Conservation (phyloP, 2,113 vertebrate genomes). For the Petroica traversi region DNA sequence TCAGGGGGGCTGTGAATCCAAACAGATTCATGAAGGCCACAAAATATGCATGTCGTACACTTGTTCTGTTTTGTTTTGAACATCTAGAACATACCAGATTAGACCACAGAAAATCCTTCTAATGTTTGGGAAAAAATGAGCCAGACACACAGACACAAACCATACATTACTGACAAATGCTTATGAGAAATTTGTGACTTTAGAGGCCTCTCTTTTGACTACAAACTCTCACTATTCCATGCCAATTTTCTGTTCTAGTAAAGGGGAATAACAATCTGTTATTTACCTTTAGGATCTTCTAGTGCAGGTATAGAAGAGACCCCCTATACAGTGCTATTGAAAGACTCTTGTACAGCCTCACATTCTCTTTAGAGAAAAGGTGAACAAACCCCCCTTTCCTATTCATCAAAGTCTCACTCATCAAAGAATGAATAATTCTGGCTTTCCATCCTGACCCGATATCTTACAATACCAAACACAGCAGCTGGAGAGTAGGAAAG, state of each 20-base stretch:
- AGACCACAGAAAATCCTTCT: neutral
- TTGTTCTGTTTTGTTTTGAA: neutral
- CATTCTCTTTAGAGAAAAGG: neutral
- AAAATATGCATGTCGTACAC: neutral
- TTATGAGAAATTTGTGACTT: neutral
- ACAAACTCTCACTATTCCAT: neutral
- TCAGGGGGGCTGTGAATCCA: neutral
- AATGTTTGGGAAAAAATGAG: neutral
- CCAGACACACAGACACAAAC: neutral
- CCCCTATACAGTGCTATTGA: fast-evolving
- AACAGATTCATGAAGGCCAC: neutral
- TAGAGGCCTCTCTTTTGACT: neutral
- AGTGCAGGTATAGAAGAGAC: neutral
- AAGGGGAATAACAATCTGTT: neutral
- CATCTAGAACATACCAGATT: neutral
- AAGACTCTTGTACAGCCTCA: neutral
- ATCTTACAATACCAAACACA: neutral
- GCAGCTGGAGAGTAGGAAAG: neutral
- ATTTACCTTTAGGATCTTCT: neutral
- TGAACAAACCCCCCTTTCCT: neutral
- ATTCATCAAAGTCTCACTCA: neutral
- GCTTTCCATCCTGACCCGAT: neutral
- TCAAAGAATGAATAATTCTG: neutral
- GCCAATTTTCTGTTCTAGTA: neutral
- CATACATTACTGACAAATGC: neutral